Evolutionary conservation across 2,113 vertebrate genomes (phyloP).

Genomic region (Hiodon tergisus): DNA sequence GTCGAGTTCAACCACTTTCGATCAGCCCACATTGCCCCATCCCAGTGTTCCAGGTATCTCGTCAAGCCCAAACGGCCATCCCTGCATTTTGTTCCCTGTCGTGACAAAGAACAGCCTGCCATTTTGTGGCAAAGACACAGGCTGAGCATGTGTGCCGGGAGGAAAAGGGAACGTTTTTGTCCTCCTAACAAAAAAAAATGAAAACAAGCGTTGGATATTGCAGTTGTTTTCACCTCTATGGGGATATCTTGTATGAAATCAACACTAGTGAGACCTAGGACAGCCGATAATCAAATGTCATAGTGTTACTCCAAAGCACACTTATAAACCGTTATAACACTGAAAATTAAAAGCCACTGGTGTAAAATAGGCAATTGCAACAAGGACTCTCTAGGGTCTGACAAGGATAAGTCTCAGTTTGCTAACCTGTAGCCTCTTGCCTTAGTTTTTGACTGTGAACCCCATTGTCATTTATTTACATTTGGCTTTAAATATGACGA

Average conservation of each 20-base stretch:
- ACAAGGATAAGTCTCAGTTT: not conserved
- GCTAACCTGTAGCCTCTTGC: slow-evolving; percentile 36
- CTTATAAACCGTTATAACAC: not conserved
- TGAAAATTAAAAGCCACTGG: slow-evolving; percentile 24
- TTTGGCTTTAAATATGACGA: slow-evolving; percentile 41
- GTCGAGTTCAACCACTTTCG: no score
- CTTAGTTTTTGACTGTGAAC: slow-evolving; percentile 5
- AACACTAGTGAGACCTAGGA: not conserved
- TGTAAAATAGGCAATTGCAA: not conserved
- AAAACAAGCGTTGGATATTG: not conserved
- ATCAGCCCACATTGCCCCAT: no score
- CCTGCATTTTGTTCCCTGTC: no score
- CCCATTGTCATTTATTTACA: slow-evolving; percentile 20
- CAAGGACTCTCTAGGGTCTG: slow-evolving; percentile 6
- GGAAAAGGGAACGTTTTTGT: no score
- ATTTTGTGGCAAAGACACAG: no score
- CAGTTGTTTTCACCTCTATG: not conserved
- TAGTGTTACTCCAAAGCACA: not conserved
- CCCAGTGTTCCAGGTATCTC: no score
- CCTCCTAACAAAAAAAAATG: no score
- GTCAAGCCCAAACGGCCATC: no score
- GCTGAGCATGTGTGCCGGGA: no score
- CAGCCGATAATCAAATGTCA: not conserved
- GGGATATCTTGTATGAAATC: no score
- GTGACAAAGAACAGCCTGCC: no score